Conservation (phyloP, 2,888 invertebrate genomes). For the Cryptops parisi region DNA sequence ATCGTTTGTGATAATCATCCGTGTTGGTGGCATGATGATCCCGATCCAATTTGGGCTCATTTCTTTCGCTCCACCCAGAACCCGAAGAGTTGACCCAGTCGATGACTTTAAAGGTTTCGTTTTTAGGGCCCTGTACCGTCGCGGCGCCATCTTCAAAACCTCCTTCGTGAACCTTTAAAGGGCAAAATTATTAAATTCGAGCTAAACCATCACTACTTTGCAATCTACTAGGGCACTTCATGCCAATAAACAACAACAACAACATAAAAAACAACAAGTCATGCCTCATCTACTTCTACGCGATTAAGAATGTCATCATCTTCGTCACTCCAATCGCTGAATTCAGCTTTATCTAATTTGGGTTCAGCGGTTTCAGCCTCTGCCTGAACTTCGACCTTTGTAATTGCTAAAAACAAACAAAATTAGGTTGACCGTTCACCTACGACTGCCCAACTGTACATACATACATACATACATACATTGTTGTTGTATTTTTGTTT, state of each 20-base stretch:
- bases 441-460: no score
- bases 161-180: no score
- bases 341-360: constrained; percentile 20
- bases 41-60: neutral
- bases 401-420: neutral
- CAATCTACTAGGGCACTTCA: no score
- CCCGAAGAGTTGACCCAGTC: neutral
- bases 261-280: no score
- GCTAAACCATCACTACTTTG: no score
- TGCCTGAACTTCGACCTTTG: neutral
- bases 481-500: no score
- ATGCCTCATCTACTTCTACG: constrained; percentile 31
- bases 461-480: no score
- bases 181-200: no score
- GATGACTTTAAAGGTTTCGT: neutral
- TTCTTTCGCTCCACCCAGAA: neutral
- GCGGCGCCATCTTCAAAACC: no score
- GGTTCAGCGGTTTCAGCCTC: neutral
- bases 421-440: no score
- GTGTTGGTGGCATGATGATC: neutral
- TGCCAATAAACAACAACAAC: no score
- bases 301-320: constrained; percentile 73
- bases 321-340: constrained; percentile 70
- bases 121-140: neutral
- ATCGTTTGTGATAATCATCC: neutral